A percentile compares a stretch with the other conserved stretches of the same genome.
Evolutionary conservation across 2,888 invertebrate species (phyloP).

Genomic region (Notodonta dromedarius): DNA sequence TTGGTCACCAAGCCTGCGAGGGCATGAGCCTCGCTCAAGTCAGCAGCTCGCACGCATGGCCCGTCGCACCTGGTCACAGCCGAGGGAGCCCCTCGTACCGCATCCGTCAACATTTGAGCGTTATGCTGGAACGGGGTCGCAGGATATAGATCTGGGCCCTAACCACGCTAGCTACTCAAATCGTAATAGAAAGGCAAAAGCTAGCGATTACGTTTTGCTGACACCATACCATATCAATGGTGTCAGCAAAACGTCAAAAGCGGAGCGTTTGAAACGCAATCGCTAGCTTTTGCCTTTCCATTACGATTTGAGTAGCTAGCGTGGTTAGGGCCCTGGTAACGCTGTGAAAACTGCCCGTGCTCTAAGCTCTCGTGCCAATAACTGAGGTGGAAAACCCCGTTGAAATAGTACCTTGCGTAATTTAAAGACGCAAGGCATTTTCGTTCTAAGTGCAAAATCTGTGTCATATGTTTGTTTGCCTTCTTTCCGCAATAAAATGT

Average conservation of each 20-base stretch:
- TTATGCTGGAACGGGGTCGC: conserved; percentile 54
- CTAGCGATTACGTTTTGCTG: too few species aligned
- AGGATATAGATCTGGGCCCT: conserved; percentile 5
- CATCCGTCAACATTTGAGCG: conserved; percentile 66
- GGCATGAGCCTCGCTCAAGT: conserved; percentile 76
- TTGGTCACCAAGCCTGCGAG: conserved; percentile 68
- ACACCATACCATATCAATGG: too few species aligned
- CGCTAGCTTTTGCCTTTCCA: too few species aligned
- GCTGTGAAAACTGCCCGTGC: too few species aligned
- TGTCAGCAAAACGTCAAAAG: too few species aligned
- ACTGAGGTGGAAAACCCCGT: too few species aligned
- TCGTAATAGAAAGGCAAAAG: too few species aligned
- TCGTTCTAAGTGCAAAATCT: not conserved
- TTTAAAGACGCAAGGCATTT: not conserved
- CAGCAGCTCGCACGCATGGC: conserved; percentile 54
- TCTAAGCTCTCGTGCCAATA: too few species aligned
- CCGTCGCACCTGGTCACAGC: conserved; percentile 58
- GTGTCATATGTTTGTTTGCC: conserved; percentile 9
- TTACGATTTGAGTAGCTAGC: too few species aligned
- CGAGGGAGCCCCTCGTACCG: conserved; percentile 58
- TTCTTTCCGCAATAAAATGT: conserved; percentile 17
- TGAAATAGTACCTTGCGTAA: not conserved
- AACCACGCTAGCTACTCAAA: too few species aligned
- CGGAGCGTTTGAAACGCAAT: too few species aligned
- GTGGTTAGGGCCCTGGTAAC: too few species aligned